phyloP scores from a whole-genome alignment of 30 jellyfish, hydroid and myxozoan species.

The Aurelia aurita region DNA sequence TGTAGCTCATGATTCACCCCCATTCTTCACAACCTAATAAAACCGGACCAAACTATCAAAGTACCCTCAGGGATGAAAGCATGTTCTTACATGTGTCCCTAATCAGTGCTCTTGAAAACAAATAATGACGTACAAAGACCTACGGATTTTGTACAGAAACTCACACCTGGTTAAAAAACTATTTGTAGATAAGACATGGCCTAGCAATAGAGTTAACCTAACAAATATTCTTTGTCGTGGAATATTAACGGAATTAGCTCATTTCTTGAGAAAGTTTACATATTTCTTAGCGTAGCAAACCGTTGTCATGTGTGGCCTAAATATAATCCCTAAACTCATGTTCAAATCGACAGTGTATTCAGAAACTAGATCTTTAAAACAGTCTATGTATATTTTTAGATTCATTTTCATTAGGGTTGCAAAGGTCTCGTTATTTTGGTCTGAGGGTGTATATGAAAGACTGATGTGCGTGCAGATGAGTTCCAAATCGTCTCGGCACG shows the following conservation, averaged over 20 bases:
- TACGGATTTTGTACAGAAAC: neutral
- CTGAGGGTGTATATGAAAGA: too few species aligned
- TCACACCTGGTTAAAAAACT: slow-evolving; percentile 24
- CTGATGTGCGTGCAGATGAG: too few species aligned
- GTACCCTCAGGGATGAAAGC: too few species aligned
- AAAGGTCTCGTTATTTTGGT: too few species aligned
- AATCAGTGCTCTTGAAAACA: too few species aligned
- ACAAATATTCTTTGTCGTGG: slow-evolving; percentile 33
- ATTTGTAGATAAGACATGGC: slow-evolving; percentile 5
- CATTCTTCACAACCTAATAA: too few species aligned
- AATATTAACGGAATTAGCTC: slow-evolving; percentile 13
- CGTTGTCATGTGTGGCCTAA: slow-evolving; percentile 43
- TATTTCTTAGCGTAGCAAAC: slow-evolving; percentile 21
- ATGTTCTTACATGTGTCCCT: too few species aligned
- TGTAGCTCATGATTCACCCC: too few species aligned
- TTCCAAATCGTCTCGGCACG: too few species aligned
- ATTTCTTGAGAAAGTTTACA: slow-evolving; percentile 57
- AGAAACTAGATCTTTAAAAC: slow-evolving; percentile 25
- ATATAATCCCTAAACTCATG: slow-evolving; percentile 21
- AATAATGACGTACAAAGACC: too few species aligned
- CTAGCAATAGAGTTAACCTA: slow-evolving; percentile 28
- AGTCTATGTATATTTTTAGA: neutral
- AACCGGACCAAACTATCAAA: too few species aligned
- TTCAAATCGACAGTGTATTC: slow-evolving; percentile 13
- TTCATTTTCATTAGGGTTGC: neutral